Conservation (phyloP, 2,888 invertebrate genomes). For the Lochmaea crataegi region DNA sequence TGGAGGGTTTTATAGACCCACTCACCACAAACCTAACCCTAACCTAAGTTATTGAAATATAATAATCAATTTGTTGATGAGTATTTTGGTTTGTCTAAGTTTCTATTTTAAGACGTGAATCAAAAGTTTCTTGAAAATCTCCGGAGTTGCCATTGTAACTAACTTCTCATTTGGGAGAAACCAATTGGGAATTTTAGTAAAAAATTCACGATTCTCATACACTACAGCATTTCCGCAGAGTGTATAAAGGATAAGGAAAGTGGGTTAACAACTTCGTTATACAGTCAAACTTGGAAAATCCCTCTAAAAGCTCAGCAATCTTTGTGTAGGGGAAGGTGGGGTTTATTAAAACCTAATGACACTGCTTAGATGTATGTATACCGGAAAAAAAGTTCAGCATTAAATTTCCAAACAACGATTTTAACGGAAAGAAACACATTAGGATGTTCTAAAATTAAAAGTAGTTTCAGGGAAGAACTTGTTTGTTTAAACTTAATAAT, state of each 20-base stretch:
- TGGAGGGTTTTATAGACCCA: too few relatives aligned
- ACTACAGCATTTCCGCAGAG: conserved; percentile 7
- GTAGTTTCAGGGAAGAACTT: too few relatives aligned
- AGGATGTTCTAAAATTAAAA: too few relatives aligned
- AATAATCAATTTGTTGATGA: too few relatives aligned
- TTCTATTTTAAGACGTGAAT: background rate
- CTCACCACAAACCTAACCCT: too few relatives aligned
- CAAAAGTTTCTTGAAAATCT: conserved; percentile 13
- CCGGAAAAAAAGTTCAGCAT: background rate
- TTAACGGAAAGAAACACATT: too few relatives aligned
- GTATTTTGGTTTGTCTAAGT: background rate
- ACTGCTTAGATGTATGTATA: background rate
- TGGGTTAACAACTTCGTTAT: conserved; percentile 24
- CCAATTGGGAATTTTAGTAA: conserved; percentile 31
- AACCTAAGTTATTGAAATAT: too few relatives aligned
- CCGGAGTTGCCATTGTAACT: background rate
- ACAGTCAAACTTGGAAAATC: conserved; percentile 25
- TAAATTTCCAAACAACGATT: too few relatives aligned
- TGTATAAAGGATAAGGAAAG: conserved; percentile 19
- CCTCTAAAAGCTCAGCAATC: conserved; percentile 1
- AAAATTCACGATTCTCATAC: conserved; percentile 29
- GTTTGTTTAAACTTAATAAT: too few relatives aligned
- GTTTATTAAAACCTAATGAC: background rate
- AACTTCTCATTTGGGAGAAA: conserved; percentile 22
- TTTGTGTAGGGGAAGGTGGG: background rate